phyloP scores from a whole-genome alignment of 1,140 invertebrate species.

The Apocrypta bakeri region DNA sequence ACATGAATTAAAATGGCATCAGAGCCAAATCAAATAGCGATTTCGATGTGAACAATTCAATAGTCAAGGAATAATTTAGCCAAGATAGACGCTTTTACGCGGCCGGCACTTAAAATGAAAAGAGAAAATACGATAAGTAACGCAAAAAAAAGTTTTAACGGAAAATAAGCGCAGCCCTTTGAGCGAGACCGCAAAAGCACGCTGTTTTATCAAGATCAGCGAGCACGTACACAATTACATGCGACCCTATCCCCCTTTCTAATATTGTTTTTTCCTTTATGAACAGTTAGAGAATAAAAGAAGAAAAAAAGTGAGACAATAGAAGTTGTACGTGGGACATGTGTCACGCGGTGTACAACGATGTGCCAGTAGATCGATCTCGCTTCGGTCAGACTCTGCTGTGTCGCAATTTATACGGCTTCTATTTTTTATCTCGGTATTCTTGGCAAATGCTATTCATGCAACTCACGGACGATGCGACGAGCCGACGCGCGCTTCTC shows the following conservation, averaged over 20 bases:
- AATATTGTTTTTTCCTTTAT: neutral
- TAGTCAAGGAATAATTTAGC: neutral
- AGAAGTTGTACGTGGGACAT: neutral
- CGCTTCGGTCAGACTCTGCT: slow-evolving; percentile 43
- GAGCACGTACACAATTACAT: neutral
- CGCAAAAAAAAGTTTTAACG: neutral
- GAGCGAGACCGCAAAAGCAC: neutral
- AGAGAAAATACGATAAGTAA: neutral
- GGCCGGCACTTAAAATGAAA: neutral
- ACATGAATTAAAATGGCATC: too few species aligned
- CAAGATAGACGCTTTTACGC: neutral
- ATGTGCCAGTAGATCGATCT: slow-evolving; percentile 42
- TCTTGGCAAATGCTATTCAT: neutral
- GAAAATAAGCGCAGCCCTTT: slow-evolving; percentile 13
- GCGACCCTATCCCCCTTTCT: neutral
- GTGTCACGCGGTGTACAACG: neutral
- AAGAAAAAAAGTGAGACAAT: neutral
- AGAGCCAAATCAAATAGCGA: too few species aligned
- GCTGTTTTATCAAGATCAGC: neutral
- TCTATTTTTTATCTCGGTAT: neutral
- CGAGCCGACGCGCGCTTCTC: neutral
- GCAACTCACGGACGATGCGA: neutral
- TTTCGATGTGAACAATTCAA: too few species aligned
- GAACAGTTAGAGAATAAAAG: slow-evolving; percentile 31
- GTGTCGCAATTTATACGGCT: slow-evolving; percentile 27